Percentiles rank a stretch among this genome's conserved stretches.
Evolutionary conservation across 2,797 vertebrate species (phyloP).

Genomic region (Sparus aurata): DNA sequence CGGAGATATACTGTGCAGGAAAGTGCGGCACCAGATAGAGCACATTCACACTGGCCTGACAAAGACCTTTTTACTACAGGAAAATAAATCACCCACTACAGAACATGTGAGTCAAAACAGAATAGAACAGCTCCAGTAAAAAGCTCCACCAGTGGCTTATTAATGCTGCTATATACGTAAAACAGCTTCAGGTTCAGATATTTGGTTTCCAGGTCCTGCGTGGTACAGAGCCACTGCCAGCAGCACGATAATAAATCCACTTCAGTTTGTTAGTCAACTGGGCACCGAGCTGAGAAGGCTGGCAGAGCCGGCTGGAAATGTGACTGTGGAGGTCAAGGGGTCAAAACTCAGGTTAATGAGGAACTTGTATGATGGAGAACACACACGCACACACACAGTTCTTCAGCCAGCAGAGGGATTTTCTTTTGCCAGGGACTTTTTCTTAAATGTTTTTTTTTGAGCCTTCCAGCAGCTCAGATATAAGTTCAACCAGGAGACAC

Average conservation of each 20-base stretch:
- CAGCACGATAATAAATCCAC: constrained; percentile 53
- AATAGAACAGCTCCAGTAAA: constrained; percentile 54
- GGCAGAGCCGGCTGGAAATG: constrained; percentile 67
- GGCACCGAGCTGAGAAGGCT: constrained; percentile 54
- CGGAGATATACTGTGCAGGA: constrained; percentile 23
- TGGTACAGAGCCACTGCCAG: constrained; percentile 54
- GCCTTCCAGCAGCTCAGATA: neutral
- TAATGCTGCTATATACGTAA: constrained; percentile 66
- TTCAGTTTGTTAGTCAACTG: constrained; percentile 65
- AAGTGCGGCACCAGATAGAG: neutral
- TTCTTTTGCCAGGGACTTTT: constrained; percentile 23
- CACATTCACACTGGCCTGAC: constrained; percentile 42
- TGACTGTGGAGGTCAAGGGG: constrained; percentile 62
- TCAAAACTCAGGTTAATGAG: constrained; percentile 71
- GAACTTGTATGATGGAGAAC: constrained; percentile 54
- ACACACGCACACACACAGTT: constrained; percentile 36
- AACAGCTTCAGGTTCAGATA: constrained; percentile 59
- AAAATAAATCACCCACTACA: constrained; percentile 57
- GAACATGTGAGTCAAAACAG: constrained; percentile 56
- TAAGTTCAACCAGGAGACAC: neutral
- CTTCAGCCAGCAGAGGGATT: constrained; percentile 17
- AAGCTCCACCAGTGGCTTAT: constrained; percentile 66
- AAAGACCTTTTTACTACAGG: constrained; percentile 57
- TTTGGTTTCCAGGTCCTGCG: constrained; percentile 70
- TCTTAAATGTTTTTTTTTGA: neutral